Percentiles rank a stretch among this genome's conserved stretches.
These are phyloP conservation scores for Thunnus maccoyii DNA, from an alignment of 2,113 vertebrate genomes.

Conservation along the genomic window DNA sequence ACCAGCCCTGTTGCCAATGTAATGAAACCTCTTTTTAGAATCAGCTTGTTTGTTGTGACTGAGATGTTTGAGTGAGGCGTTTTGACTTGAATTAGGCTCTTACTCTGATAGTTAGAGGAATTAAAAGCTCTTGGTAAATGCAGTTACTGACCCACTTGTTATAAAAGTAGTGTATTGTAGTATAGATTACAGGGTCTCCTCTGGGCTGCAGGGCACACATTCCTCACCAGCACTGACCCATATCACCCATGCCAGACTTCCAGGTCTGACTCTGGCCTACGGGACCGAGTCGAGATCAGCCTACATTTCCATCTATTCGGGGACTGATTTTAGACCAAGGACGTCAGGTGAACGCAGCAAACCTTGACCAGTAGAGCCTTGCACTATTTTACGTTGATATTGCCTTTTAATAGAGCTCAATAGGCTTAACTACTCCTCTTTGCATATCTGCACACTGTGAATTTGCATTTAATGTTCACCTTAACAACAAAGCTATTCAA, in stretches of 20 bases:
- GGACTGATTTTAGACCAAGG: neutral
- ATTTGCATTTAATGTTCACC: constrained; percentile 7
- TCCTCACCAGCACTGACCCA: constrained; percentile 50
- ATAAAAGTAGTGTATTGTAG: constrained; percentile 21
- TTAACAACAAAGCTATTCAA: constrained; percentile 9
- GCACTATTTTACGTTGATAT: neutral
- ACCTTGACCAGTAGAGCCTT: neutral
- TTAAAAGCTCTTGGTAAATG: constrained; percentile 26
- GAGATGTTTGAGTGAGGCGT: neutral
- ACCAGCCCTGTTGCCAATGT: neutral
- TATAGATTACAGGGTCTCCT: constrained; percentile 45
- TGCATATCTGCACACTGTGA: neutral
- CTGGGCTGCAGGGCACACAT: constrained; percentile 38
- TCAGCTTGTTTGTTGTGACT: neutral
- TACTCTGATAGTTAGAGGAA: neutral
- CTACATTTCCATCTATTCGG: constrained; percentile 2
- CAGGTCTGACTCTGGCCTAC: neutral
- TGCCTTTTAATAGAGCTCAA: neutral
- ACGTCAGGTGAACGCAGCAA: neutral
- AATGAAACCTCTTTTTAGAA: neutral
- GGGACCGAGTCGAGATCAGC: neutral
- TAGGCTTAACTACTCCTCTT: neutral
- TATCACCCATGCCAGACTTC: constrained; percentile 19
- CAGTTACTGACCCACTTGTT: constrained; percentile 56
- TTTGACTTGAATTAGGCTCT: neutral